phyloP scores from a whole-genome alignment of 2,113 vertebrate species.

The Oxygymnocypris stewartii region DNA sequence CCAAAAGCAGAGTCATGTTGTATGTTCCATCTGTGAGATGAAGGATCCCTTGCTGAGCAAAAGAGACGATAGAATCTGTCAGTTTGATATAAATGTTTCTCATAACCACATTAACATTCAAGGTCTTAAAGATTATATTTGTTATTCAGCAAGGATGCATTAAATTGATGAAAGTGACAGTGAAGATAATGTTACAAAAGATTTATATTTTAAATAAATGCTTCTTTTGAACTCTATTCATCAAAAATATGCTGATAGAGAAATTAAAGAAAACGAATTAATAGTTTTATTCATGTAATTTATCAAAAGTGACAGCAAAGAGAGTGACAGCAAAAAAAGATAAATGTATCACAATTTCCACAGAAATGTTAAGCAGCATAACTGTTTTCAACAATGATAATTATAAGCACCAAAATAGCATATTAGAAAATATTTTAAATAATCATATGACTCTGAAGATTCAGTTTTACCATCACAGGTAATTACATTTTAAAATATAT shows the following conservation, averaged over 20 bases:
- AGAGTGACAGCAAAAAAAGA: not conserved
- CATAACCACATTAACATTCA: not conserved
- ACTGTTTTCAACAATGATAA: not conserved
- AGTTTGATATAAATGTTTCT: not conserved
- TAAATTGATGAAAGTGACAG: not conserved
- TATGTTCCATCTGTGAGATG: slow-evolving; percentile 7
- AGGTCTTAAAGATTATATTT: not conserved
- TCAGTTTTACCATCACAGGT: not conserved
- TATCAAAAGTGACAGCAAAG: not conserved
- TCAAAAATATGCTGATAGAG: not conserved
- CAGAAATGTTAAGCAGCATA: not conserved
- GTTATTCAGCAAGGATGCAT: not conserved
- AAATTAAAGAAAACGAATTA: not conserved
- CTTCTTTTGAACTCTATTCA: not conserved
- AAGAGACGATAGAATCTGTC: not conserved
- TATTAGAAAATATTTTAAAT: not conserved
- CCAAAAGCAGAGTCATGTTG: not conserved
- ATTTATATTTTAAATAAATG: not conserved
- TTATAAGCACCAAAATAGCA: not conserved
- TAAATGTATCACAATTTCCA: not conserved
- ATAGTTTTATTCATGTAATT: not conserved
- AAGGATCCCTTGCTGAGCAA: not conserved
- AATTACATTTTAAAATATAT: not conserved
- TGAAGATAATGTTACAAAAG: not conserved
- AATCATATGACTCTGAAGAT: not conserved